A percentile compares a stretch with the other conserved stretches of the same genome.
Evolutionary conservation across 2,797 vertebrate species (phyloP).

Genomic region (Poecile montanus): DNA sequence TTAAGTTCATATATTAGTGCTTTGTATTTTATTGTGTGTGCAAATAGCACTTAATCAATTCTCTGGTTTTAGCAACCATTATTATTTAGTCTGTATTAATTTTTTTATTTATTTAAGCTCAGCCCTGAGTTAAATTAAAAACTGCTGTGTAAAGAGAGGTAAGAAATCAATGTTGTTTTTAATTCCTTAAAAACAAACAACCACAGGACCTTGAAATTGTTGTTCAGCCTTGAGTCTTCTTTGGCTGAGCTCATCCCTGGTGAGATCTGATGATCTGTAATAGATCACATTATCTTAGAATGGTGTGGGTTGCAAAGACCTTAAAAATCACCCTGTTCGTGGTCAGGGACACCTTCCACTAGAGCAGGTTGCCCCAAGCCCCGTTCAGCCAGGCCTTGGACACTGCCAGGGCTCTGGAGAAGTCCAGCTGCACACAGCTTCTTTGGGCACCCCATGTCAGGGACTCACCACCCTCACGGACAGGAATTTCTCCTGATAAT

Average conservation of each 20-base stretch:
- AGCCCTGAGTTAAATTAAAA: not conserved
- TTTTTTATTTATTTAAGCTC: not conserved
- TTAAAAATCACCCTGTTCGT: not conserved
- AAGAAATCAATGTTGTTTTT: not conserved
- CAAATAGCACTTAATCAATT: not conserved
- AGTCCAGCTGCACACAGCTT: not conserved
- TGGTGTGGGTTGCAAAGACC: not conserved
- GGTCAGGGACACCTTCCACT: not conserved
- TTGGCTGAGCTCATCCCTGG: not conserved
- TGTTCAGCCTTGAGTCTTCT: not conserved
- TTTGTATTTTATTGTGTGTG: not conserved
- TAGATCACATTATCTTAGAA: not conserved
- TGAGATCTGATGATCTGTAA: not conserved
- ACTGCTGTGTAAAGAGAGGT: not conserved
- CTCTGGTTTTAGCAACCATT: not conserved
- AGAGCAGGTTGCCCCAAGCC: not conserved
- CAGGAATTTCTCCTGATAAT: not conserved
- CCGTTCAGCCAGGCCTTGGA: not conserved
- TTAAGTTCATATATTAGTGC: not conserved
- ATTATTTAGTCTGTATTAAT: not conserved
- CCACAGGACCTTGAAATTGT: not conserved
- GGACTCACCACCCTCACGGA: not conserved
- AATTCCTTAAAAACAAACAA: not conserved
- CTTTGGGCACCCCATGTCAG: not conserved
- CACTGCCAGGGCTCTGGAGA: not conserved